Percentiles rank a stretch among this genome's conserved stretches.
phyloP scores from a whole-genome alignment of 2,113 vertebrate species.

The Kobus ellipsiprymnus region DNA sequence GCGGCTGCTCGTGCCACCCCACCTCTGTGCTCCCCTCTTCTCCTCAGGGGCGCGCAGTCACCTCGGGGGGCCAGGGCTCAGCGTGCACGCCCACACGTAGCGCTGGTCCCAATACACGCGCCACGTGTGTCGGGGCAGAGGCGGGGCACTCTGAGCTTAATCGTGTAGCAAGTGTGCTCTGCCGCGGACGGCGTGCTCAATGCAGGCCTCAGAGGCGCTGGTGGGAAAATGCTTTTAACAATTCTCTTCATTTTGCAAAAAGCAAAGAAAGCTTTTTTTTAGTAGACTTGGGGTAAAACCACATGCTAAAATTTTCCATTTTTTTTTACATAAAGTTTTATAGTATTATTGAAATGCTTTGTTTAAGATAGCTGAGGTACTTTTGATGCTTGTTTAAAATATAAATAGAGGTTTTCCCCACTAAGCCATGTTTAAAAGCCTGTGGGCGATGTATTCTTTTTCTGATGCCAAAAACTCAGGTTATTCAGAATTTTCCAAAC shows the following conservation, averaged over 20 bases:
- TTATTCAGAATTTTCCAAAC: slow-evolving; percentile 27
- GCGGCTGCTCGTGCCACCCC: background rate
- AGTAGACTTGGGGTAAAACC: background rate
- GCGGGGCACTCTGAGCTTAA: background rate
- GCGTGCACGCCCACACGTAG: fast-evolving
- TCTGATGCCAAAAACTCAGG: background rate
- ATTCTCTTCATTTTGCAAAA: slow-evolving; percentile 6
- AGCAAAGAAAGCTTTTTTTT: background rate
- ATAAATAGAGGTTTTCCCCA: background rate
- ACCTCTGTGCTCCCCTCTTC: background rate
- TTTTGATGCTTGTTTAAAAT: background rate
- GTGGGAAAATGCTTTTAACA: background rate
- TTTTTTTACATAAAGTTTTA: slow-evolving; percentile 18
- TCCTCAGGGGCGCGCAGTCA: background rate
- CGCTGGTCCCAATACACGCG: background rate
- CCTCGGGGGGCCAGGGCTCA: background rate
- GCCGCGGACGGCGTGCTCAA: background rate
- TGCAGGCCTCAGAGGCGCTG: background rate
- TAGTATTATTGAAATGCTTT: background rate
- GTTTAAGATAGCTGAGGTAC: background rate
- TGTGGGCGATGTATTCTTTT: background rate
- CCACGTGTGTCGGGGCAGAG: background rate
- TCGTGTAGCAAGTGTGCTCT: background rate
- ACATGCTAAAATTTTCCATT: background rate
- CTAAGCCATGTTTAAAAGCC: background rate